These are phyloP conservation scores for Aurelia aurita complex sp. Pacific DNA, from an alignment of 30 jellyfish, hydroid and myxozoan genomes.

Conservation along the genomic window DNA sequence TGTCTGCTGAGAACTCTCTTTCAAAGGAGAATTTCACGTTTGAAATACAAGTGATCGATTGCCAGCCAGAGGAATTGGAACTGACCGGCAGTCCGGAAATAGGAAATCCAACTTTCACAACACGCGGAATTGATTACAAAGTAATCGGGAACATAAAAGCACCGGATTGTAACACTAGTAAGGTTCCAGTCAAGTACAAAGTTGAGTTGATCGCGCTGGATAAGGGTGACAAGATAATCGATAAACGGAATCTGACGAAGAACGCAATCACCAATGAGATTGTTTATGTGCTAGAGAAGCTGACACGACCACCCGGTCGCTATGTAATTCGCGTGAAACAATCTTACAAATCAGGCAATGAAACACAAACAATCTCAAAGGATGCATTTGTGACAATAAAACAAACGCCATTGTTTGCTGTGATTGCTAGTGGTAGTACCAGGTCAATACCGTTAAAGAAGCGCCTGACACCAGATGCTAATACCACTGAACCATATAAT, in stretches of 20 bases:
- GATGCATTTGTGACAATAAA: slow-evolving; percentile 55
- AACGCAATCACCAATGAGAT: neutral
- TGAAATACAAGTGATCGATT: slow-evolving; percentile 22
- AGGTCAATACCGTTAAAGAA: slow-evolving; percentile 62
- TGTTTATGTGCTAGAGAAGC: slow-evolving; percentile 1
- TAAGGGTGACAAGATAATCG: neutral
- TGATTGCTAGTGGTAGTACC: slow-evolving; percentile 65
- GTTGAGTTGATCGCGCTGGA: slow-evolving; percentile 20
- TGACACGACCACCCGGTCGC: slow-evolving; percentile 30
- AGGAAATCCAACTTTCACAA: slow-evolving; percentile 23
- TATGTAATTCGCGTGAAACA: slow-evolving; percentile 44
- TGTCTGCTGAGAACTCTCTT: slow-evolving; percentile 25
- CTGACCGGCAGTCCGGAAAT: slow-evolving; percentile 61
- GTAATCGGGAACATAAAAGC: slow-evolving; percentile 27
- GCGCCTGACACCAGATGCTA: slow-evolving; percentile 5
- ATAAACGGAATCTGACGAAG: neutral
- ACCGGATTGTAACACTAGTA: slow-evolving; percentile 21
- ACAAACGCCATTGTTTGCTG: slow-evolving; percentile 63
- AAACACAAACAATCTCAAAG: neutral
- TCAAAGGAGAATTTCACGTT: slow-evolving; percentile 14
- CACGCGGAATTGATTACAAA: slow-evolving; percentile 62
- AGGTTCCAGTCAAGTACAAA: neutral
- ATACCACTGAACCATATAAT: slow-evolving; percentile 16
- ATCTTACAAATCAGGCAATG: neutral
- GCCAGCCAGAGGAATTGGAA: slow-evolving; percentile 46